Evolutionary conservation across 1,140 invertebrate species (phyloP).

Genomic region (Lysiphlebus fabarum): DNA sequence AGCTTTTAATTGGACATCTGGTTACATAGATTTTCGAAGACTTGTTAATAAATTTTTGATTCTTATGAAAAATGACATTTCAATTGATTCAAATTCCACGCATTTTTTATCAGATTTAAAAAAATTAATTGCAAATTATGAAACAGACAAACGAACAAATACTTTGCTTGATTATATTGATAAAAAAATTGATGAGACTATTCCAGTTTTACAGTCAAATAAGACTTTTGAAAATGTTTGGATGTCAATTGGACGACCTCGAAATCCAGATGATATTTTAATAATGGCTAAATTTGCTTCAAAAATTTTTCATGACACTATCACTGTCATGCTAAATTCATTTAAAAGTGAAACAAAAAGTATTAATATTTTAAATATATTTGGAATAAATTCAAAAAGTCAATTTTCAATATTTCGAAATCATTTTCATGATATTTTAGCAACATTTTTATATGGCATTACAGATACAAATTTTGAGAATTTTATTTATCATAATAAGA

Average conservation of each 20-base stretch:
- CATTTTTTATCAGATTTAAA: slow-evolving; percentile 1
- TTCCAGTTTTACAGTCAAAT: slow-evolving; percentile 31
- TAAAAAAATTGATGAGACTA: slow-evolving; percentile 37
- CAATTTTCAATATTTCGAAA: slow-evolving; percentile 36
- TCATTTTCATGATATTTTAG: slow-evolving; percentile 35
- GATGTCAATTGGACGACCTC: slow-evolving; percentile 22
- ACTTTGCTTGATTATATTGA: slow-evolving; percentile 35
- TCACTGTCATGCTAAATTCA: slow-evolving; percentile 26
- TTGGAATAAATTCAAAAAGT: slow-evolving; percentile 41
- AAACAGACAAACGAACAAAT: slow-evolving; percentile 25
- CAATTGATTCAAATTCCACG: too few species aligned
- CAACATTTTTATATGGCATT: slow-evolving; percentile 40
- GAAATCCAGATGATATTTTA: slow-evolving; percentile 33
- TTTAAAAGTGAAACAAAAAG: slow-evolving; percentile 17
- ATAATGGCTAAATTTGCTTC: slow-evolving; percentile 39
- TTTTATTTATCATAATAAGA: slow-evolving; percentile 19
- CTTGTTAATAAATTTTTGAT: slow-evolving; percentile 36
- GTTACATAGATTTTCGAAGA: slow-evolving; percentile 41
- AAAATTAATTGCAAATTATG: slow-evolving; percentile 22
- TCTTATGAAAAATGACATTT: slow-evolving; percentile 24
- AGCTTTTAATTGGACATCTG: slow-evolving; percentile 44
- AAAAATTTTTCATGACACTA: slow-evolving; percentile 34
- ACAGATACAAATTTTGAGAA: slow-evolving; percentile 34
- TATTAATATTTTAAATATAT: slow-evolving; percentile 34
- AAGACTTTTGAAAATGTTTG: slow-evolving; percentile 31